Base-by-base conservation (phyloP, 2,113 vertebrate species). In the Phalacrocorax brasilianus region DNA sequence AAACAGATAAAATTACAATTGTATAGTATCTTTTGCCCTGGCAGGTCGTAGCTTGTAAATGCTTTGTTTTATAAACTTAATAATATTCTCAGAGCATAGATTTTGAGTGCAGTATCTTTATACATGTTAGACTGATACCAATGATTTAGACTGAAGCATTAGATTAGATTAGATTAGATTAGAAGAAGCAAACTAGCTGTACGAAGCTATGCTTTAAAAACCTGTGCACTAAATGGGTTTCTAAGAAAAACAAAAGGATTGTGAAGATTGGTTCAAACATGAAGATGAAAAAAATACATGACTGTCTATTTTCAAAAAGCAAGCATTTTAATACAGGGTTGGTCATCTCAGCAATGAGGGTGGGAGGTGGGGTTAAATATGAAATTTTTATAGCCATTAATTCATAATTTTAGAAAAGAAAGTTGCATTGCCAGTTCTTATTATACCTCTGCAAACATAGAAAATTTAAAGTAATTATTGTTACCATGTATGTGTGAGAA, bases 401-500 rank as follows among this genome's bases (percentile, higher is more conserved):
- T 86, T 95, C 50, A 32, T 83, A 70, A 88, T 91, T 97, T 95
- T 93, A 16, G 24, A 96, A 62, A 45, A 32, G 50, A 94, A 97
- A 96, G 93, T 8, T 56, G 32, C 63, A 86, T 44, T 90, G 47
- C 35, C 78, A 94, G 26, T 91, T 96, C 86, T 76, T 71, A 84
- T 49, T 56, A 47, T 67, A 53, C 18, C 19, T 84, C 32, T 68
- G 91, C 32, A 95, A 89, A 80, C 73, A 87, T 3, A 81, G 23
- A 89, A 59, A 92, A 92, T 93, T 42, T 86, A 72, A 95, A 88
- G 38, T 55, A 94, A 77, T 89, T 94, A 77, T 26, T 94, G 66
- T 68, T 96, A 76, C 83, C 38, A 49, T 55, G 66, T 5, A 93
- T 49, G 11, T 82, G 11, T 27, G 67, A 53, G 42, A 95, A 93